Conservation (phyloP, 2,113 vertebrate species). For the Heterotis niloticus region DNA sequence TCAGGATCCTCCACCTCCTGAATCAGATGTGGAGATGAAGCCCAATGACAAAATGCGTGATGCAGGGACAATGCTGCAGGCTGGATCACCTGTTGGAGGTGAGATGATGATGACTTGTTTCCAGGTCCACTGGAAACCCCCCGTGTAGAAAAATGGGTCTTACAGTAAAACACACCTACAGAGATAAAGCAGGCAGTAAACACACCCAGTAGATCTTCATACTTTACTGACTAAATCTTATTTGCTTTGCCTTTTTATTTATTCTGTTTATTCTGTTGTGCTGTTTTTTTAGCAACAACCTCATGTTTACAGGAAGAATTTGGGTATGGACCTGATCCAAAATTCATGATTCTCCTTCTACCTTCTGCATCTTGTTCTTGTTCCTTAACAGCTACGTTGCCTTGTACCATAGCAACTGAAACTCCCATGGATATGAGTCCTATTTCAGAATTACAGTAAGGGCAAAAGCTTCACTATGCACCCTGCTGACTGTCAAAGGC, state of each 20-base stretch:
- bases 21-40: neutral
- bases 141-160: constrained; percentile 80
- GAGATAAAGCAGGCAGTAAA: constrained; percentile 30
- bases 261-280: too few species aligned
- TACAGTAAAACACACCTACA: constrained; percentile 92
- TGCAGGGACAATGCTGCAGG: neutral
- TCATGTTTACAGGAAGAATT: too few species aligned
- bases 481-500: constrained; percentile 71
- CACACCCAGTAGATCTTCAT: neutral
- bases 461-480: constrained; percentile 17
- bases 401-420: neutral
- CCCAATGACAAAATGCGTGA: neutral
- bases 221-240: neutral
- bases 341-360: too few species aligned
- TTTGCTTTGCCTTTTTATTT: neutral
- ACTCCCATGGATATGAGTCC: too few species aligned
- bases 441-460: too few species aligned
- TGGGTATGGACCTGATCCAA: too few species aligned
- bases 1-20: neutral
- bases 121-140: constrained; percentile 61
- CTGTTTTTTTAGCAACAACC: too few species aligned
- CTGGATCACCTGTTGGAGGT: constrained; percentile 10
- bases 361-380: too few species aligned
- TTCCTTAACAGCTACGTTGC: neutral
- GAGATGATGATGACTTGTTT: neutral